Conservation (phyloP, 2,797 vertebrate genomes). For the Scomberomorus guttatus region DNA sequence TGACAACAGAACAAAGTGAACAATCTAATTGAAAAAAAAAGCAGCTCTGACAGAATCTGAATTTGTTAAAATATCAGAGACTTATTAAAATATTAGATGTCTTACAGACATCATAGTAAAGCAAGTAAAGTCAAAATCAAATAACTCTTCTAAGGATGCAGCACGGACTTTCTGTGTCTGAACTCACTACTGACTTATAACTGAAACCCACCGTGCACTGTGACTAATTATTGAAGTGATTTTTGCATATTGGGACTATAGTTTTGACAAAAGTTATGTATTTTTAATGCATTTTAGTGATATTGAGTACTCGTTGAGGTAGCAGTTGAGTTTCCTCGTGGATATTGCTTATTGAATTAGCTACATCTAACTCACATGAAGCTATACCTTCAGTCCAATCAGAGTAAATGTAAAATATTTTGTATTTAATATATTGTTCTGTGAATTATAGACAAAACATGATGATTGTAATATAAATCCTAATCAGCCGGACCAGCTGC, state of each 20-base stretch:
- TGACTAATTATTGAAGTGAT: background rate
- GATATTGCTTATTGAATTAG: background rate
- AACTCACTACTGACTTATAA: background rate
- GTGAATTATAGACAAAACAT: conserved; percentile 20
- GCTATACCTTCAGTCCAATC: background rate
- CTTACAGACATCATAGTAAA: conserved; percentile 3
- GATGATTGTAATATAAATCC: conserved; percentile 4
- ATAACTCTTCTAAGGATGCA: too few species aligned
- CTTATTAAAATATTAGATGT: background rate
- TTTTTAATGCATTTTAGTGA: background rate
- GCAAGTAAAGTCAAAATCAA: background rate
- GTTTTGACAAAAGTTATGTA: background rate
- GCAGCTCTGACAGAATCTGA: conserved; percentile 17
- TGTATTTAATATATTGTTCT: conserved; percentile 2
- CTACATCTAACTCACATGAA: background rate
- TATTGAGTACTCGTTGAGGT: conserved; percentile 5
- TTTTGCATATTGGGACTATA: background rate
- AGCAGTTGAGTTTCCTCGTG: conserved; percentile 7
- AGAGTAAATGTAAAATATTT: conserved; percentile 14
- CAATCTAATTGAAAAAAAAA: conserved; percentile 7
- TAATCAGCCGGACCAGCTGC: conserved; percentile 4
- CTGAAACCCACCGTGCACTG: too few species aligned
- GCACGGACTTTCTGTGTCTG: too few species aligned
- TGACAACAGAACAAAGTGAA: background rate
- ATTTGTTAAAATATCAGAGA: conserved; percentile 1